Conservation (phyloP, 1,140 invertebrate genomes). For the Solenopsis fugax region DNA sequence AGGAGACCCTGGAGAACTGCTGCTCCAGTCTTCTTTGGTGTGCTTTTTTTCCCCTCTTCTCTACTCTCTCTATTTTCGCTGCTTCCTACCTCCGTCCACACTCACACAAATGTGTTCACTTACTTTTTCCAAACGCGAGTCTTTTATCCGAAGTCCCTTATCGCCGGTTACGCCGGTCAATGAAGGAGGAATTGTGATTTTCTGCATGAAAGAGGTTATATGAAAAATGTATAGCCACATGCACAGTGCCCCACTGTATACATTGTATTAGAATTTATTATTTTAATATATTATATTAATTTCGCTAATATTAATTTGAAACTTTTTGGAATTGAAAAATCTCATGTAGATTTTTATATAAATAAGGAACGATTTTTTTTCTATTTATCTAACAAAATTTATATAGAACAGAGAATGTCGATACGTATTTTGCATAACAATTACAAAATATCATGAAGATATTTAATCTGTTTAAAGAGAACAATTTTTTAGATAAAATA, state of each 20-base stretch:
- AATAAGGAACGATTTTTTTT: not conserved
- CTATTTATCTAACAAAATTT: not conserved
- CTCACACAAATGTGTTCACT: conserved; percentile 21
- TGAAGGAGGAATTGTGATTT: conserved; percentile 55
- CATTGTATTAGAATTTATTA: conserved; percentile 1
- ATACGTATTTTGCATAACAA: not conserved
- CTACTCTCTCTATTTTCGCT: conserved; percentile 44
- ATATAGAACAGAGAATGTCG: not conserved
- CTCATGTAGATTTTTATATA: not conserved
- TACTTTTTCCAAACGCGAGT: conserved; percentile 64
- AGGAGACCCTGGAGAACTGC: conserved; percentile 71
- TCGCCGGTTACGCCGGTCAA: conserved; percentile 68
- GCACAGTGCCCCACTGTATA: not conserved
- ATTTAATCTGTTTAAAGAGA: not conserved
- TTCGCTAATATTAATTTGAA: not conserved
- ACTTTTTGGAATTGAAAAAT: not conserved
- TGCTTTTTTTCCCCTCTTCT: conserved; percentile 46
- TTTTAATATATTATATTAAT: not conserved
- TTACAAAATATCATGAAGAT: not conserved
- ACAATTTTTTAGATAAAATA: conserved; percentile 8
- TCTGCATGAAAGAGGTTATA: conserved; percentile 6
- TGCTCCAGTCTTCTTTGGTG: conserved; percentile 53
- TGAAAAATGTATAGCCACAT: not conserved
- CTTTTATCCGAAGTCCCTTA: conserved; percentile 70
- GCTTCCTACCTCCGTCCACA: conserved; percentile 31